Conservation (phyloP, 1,140 invertebrate species). For the Zaprionus gabonicus region DNA sequence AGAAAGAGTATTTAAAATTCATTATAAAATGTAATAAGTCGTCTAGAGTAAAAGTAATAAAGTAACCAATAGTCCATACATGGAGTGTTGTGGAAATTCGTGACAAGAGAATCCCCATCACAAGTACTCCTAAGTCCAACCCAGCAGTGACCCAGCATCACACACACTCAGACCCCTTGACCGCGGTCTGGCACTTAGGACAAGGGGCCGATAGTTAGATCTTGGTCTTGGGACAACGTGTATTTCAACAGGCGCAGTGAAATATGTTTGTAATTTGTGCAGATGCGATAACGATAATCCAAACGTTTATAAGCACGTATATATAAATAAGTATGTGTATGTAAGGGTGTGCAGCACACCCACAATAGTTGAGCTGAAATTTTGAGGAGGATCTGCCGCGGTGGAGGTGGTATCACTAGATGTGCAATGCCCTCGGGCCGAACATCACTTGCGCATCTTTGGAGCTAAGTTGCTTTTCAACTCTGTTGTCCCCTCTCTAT, state of each 20-base stretch:
- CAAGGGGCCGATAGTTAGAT: background rate
- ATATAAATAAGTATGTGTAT: constrained; percentile 8
- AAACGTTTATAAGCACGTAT: constrained; percentile 32
- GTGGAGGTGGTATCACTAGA: constrained; percentile 13
- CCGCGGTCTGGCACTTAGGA: background rate
- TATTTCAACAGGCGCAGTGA: constrained; percentile 23
- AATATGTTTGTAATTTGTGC: constrained; percentile 72
- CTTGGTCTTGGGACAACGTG: constrained; percentile 39
- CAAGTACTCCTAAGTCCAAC: background rate
- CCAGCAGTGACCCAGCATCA: background rate
- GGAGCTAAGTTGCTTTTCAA: constrained; percentile 31
- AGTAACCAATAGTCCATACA: background rate
- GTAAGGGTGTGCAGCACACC: constrained; percentile 48
- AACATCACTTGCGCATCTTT: constrained; percentile 61
- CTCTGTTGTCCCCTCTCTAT: background rate
- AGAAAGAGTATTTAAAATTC: too few species aligned
- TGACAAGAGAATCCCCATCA: constrained; percentile 13
- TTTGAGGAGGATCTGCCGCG: constrained; percentile 1
- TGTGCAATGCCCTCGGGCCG: constrained; percentile 41
- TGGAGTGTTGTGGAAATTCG: background rate
- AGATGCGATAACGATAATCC: constrained; percentile 72
- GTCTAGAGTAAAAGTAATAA: background rate
- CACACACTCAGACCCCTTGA: background rate
- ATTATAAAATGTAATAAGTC: background rate
- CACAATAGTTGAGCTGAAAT: constrained; percentile 37